phyloP scores from a whole-genome alignment of 1,140 invertebrate genomes.

The Drosophila orosa region DNA sequence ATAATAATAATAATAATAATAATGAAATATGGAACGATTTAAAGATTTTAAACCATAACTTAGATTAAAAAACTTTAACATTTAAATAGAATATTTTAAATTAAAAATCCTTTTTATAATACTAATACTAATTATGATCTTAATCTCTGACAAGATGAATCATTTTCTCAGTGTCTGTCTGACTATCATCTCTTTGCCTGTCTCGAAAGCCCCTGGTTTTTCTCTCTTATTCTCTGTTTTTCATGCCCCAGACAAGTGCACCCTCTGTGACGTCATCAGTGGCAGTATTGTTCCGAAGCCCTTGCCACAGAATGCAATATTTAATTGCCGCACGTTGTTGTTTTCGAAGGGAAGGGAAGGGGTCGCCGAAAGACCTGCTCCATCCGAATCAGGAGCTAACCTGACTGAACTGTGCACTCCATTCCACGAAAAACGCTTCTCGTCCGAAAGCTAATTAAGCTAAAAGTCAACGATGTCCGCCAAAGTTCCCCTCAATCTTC shows the following conservation, averaged over 20 bases:
- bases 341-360: neutral
- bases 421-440: constrained; percentile 38
- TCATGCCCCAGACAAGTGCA: neutral
- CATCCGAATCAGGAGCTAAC: constrained; percentile 32
- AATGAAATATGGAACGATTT: neutral
- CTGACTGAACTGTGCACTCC: constrained; percentile 41
- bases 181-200: neutral
- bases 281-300: constrained; percentile 60
- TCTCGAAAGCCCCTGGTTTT: constrained; percentile 1
- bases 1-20: neutral
- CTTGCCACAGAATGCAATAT: constrained; percentile 64
- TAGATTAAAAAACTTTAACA: neutral
- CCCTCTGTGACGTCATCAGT: constrained; percentile 48
- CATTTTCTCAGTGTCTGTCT: neutral
- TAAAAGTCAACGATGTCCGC: constrained; percentile 75
- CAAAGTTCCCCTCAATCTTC: constrained; percentile 17
- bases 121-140: too few species aligned
- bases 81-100: neutral
- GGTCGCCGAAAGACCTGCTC: constrained; percentile 9
- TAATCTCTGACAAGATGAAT: neutral
- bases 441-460: constrained; percentile 78
- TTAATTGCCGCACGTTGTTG: constrained; percentile 69
- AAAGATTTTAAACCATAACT: neutral
- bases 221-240: constrained; percentile 5
- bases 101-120: neutral